These are phyloP conservation scores for Zaprionus inermis DNA, from an alignment of 1,140 invertebrate genomes.

Conservation along the genomic window DNA sequence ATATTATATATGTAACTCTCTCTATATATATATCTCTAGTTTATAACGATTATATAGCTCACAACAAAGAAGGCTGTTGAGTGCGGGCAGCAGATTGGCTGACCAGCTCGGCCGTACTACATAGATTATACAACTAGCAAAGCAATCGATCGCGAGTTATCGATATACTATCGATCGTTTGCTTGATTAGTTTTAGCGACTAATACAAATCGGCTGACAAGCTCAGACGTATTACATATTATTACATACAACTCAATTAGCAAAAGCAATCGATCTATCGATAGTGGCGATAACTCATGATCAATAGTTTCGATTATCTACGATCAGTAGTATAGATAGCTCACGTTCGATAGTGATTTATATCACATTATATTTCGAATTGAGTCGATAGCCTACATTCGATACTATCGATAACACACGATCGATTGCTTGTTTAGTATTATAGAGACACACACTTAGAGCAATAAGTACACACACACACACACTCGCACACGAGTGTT, in stretches of 20 bases:
- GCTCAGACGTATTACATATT: background rate
- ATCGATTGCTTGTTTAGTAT: conserved; percentile 41
- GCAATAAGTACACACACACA: conserved; percentile 56
- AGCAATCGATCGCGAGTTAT: conserved; percentile 15
- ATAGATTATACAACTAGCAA: conserved; percentile 45
- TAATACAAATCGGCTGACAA: conserved; percentile 11
- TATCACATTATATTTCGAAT: too few species aligned
- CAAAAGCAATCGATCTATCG: conserved; percentile 44
- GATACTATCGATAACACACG: conserved; percentile 16
- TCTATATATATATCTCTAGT: conserved; percentile 28
- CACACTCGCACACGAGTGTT: background rate
- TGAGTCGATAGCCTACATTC: background rate
- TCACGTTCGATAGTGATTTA: conserved; percentile 11
- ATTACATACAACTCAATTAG: conserved; percentile 30
- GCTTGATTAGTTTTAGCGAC: background rate
- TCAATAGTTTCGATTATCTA: conserved; percentile 1
- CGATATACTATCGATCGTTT: background rate
- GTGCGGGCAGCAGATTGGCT: background rate
- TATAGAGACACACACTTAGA: conserved; percentile 62
- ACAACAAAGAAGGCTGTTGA: conserved; percentile 61
- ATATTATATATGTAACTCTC: conserved; percentile 36
- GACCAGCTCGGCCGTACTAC: conserved; percentile 12
- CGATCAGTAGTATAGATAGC: background rate
- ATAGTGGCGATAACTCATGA: conserved; percentile 1
- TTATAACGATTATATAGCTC: conserved; percentile 58